phyloP scores from a whole-genome alignment of 2,797 vertebrate genomes.

The Xenentodon cancila region DNA sequence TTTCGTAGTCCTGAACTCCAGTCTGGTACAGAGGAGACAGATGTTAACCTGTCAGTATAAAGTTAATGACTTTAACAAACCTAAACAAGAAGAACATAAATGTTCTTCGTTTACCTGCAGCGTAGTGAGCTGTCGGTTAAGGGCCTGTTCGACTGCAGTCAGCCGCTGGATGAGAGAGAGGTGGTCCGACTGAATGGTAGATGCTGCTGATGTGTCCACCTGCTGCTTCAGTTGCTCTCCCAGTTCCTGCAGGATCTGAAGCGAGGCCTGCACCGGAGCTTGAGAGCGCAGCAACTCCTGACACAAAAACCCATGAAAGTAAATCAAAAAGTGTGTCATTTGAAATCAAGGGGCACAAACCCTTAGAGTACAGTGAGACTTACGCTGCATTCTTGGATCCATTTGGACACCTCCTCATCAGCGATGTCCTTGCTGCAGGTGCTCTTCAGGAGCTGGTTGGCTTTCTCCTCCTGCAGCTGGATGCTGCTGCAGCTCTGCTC shows the following conservation, averaged over 20 bases:
- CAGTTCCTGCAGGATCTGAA: constrained; percentile 88
- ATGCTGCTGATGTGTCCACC: constrained; percentile 90
- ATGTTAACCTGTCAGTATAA: no score
- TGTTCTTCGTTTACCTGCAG: constrained; percentile 84
- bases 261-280: constrained; percentile 82
- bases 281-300: constrained; percentile 88
- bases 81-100: not conserved
- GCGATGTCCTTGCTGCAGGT: constrained; percentile 86
- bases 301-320: not conserved
- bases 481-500: constrained; percentile 81
- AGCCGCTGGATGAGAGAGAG: constrained; percentile 88
- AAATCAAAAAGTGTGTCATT: no score
- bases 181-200: constrained; percentile 90
- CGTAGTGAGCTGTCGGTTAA: constrained; percentile 85
- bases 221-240: constrained; percentile 93
- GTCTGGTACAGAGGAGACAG: constrained; percentile 74
- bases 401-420: constrained; percentile 88
- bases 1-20: constrained; percentile 91
- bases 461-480: constrained; percentile 83
- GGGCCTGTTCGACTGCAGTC: constrained; percentile 84
- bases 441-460: constrained; percentile 85
- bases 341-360: no score
- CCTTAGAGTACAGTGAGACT: constrained; percentile 39
- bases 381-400: constrained; percentile 91
- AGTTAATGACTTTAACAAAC: no score